phyloP scores from a whole-genome alignment of 2,113 vertebrate species.

The Poecile atricapillus region DNA sequence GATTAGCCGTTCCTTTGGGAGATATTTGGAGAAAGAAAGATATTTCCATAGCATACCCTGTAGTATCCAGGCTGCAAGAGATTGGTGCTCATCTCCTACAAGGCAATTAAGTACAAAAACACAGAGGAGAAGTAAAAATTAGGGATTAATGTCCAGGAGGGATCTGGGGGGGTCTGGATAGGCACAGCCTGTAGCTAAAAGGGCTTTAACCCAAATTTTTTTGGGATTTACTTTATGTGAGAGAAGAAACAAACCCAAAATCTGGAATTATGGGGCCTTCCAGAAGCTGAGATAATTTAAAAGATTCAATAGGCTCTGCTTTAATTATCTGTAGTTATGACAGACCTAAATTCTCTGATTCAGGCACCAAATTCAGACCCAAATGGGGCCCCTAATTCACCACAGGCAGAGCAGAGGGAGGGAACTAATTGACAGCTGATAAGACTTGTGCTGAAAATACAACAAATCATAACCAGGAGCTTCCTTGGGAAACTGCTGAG shows the following conservation, averaged over 20 bases:
- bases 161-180: not conserved
- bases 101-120: not conserved
- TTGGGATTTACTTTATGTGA: rapidly evolving
- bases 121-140: not conserved
- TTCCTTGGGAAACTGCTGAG: not conserved
- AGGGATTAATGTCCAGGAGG: rapidly evolving
- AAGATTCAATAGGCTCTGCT: rapidly evolving
- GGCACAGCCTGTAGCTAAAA: not conserved
- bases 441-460: not conserved
- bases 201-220: not conserved
- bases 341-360: not conserved
- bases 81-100: not conserved
- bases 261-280: not conserved
- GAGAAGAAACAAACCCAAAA: not conserved
- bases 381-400: not conserved
- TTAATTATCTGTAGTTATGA: not conserved
- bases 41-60: not conserved
- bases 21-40: not conserved
- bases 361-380: not conserved
- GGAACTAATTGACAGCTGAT: not conserved
- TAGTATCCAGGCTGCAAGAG: not conserved
- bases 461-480: not conserved
- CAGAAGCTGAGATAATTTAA: not conserved
- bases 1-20: not conserved
- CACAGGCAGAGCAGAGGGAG: not conserved